Base-by-base conservation (phyloP, 2,113 vertebrate species). In the Lasiurus borealis region DNA sequence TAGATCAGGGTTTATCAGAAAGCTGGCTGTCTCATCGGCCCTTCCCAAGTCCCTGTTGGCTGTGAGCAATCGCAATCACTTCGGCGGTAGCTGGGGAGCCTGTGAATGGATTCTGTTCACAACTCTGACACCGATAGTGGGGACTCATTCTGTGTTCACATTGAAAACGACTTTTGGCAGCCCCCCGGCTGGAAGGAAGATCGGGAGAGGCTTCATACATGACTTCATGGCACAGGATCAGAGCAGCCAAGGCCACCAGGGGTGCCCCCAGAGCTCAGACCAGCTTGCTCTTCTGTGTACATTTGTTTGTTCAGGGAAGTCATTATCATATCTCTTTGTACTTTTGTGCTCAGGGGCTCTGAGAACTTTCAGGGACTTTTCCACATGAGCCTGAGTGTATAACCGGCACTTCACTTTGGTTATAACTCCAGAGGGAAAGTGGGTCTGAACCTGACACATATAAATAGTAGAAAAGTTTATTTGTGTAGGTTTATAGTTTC, bases 261-360 rank as follows among this genome's bases (percentile, higher is more conserved):
- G 40, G 13, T 40, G 77, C 69, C 82, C 84, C 16, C 1, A 6
- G 18, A 48, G 82, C 92, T 62, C 52, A 6, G 12, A 68, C 52
- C 34, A 72, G 3, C 80, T 83, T 66, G 29, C 76, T 92, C 34
- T 36, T 82, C 52, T 78, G 85, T 88, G 77, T 84, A 0, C 93
- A 10, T 95, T 94, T 92, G 66, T 88, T 95, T 95, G 77, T 77
- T 59, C 52, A 64, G 50, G 82, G 44, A 64, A 81, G 59, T 50
- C 54, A 88, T 96, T 96, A 82, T 77, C 92, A 78, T 95, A 62
- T 72, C 52, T 73, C 81, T 95, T 95, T 92, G 81, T 96, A 71
- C 59, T 90, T 85, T 48, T 52, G 68, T 64, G 68, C 48, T 66
- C 8, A 88, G 36, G 12, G 71, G 31, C 59, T 76, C 76, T 92